Evolutionary conservation across 2,113 vertebrate genomes (phyloP), one percentile per base, ranked within the genome.

Genomic region (western clawed frog (Xenopus tropicalis)): DNA sequence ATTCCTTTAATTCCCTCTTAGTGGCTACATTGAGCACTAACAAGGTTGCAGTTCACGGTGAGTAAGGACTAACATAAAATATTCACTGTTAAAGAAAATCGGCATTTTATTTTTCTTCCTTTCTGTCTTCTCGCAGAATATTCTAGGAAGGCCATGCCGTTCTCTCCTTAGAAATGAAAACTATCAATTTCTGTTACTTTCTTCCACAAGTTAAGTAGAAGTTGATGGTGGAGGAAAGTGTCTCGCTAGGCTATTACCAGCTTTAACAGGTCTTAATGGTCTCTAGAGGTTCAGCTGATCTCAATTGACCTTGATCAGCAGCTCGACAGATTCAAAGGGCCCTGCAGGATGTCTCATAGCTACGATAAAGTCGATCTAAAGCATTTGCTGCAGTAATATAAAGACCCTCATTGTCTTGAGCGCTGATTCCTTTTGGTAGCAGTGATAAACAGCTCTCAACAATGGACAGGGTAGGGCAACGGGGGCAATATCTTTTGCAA

Each of bases 151-250:
- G 44, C 24, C 43, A 54, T 68, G 56, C 56, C 8, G 64, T 67
- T 74, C 65, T 61, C 65, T 59, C 37, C 20, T 24, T 43, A 22
- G 72, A 42, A 62, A 69, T 69, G 25, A 76, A 76, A 76, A 63
- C 66, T 69, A 69, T 75, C 72, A 75, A 62, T 75, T 75, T 75
- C 21, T 69, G 61, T 63, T 69, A 54, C 58, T 56, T 51, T 75
- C 72, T 74, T 74, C 68, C 67, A 57, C 19, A 48, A 74, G 56
- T 68, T 69, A 69, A 69, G 46, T 69, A 69, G 66, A 63, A 62
- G 66, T 54, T 75, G 46, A 69, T 76, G 66, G 44, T 76, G 66
- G 46, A 61, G 66, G 58, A 76, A 75, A 69, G 66, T 62, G 66
- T 75, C 56, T 43, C 56, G 72, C 29, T 11, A 63, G 69, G 66